Evolutionary conservation across 2,888 invertebrate species (phyloP), one percentile per base, ranked within the genome.

Genomic region (Eubasilissa splendida): DNA sequence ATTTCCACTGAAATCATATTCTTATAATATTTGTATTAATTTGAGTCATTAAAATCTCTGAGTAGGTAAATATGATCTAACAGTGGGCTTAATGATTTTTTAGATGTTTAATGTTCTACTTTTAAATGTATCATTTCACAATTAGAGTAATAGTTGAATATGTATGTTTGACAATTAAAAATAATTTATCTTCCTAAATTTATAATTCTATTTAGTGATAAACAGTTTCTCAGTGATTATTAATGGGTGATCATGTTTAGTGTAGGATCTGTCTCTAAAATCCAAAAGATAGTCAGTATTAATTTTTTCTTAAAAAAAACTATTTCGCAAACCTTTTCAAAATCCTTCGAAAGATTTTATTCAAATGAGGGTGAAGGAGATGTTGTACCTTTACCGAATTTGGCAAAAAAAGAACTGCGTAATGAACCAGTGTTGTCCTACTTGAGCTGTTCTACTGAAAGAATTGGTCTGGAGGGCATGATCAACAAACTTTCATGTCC

Each of bases 381-480:
- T 31, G 12, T 63, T 0, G 10, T 76, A 22, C 50, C 76, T 11
- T 4, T 10, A 50, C 50, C 63, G 22, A 76, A 65, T 9, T 22
- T 76, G 11, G 8, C 74, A 12, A 56, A 11, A 11, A 74, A 66
- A 33, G 66, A 59, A 56, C 9, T 79, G 4, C 10, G n/a, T 11
- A 79, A 79, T 14, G 79, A 79, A 42, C 74, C 79, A 10, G 33
- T 66, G 14, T 66, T 79, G 65, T 14, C 33, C 5, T 79, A 79
- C 60, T 22, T 77, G 50, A 63, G 74, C 82, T 96, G 95, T 73
- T 97, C 97, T 84, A 88, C 91, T 77, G 99, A 99, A 88, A 92
- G 97, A 81, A 87, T 89, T 74, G 94, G 93, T 65, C 89, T 99
- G 54, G 92, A 93, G 84, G 90, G 91, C 74, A 94, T 94, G 68